These are phyloP conservation scores for Dermatemys mawii DNA, from an alignment of 2,113 vertebrate species.

Conservation along the genomic window DNA sequence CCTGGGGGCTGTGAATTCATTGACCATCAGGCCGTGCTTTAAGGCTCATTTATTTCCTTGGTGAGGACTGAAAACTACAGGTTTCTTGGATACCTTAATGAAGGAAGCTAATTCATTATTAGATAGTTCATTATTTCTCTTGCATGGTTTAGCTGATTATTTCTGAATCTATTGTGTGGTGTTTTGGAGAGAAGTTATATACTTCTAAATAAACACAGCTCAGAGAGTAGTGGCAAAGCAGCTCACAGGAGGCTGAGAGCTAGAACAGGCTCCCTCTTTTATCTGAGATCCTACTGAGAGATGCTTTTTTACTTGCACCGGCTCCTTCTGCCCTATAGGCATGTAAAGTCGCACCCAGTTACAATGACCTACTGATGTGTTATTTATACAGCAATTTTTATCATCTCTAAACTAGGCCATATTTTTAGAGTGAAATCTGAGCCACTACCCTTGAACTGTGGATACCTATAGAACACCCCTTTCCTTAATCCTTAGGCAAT, in stretches of 20 bases:
- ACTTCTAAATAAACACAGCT: neutral
- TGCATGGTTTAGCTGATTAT: neutral
- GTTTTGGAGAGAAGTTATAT: rapidly evolving
- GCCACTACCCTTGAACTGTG: neutral
- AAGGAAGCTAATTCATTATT: neutral
- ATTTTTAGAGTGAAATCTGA: neutral
- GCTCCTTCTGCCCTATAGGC: neutral
- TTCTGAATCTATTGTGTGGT: too few relatives aligned
- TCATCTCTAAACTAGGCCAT: neutral
- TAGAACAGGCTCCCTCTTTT: constrained; percentile 16
- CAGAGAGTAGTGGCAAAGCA: neutral
- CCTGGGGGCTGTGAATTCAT: neutral
- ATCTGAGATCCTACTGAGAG: constrained; percentile 24
- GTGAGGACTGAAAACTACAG: neutral
- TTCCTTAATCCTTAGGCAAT: rapidly evolving
- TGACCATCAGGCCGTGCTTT: neutral
- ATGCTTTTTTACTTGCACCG: neutral
- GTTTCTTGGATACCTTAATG: neutral
- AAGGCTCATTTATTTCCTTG: neutral
- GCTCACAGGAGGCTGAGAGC: neutral
- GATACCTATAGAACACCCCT: neutral
- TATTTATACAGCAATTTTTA: neutral
- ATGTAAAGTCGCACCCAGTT: neutral
- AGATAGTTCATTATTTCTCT: too few relatives aligned
- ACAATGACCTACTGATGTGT: neutral